A percentile compares a stretch with the other conserved stretches of the same genome.
These are phyloP conservation scores for Xestobium rufovillosum DNA, from an alignment of 2,888 invertebrate species.

Conservation along the genomic window DNA sequence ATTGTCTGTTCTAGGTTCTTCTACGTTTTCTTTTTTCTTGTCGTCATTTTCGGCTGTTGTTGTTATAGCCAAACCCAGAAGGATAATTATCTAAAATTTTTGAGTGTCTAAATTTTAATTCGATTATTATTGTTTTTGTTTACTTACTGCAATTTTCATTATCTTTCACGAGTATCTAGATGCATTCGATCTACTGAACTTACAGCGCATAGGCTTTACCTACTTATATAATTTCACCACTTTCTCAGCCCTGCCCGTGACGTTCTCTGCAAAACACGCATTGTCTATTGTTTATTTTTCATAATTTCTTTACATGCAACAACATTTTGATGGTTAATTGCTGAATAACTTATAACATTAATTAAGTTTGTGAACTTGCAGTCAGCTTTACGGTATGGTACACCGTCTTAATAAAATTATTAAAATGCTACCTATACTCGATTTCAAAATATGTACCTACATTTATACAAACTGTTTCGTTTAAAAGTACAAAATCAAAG, in stretches of 20 bases:
- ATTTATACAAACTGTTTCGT: too few relatives aligned
- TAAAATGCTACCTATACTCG: too few relatives aligned
- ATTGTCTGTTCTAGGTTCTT: slow-evolving; percentile 1
- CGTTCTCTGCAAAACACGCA: neutral
- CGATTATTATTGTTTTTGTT: neutral
- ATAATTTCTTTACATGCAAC: too few relatives aligned
- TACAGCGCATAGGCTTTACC: neutral
- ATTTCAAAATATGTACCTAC: too few relatives aligned
- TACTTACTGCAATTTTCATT: neutral
- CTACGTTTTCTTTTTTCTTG: neutral
- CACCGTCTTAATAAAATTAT: too few relatives aligned
- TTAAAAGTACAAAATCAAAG: too few relatives aligned
- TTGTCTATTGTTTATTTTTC: slow-evolving; percentile 2
- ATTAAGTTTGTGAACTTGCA: too few relatives aligned
- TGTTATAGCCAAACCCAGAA: neutral
- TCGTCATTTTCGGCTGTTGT: neutral
- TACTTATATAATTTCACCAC: slow-evolving; percentile 1
- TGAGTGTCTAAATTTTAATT: neutral
- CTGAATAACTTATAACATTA: too few relatives aligned
- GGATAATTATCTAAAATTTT: neutral
- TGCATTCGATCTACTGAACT: too few relatives aligned
- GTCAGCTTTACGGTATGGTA: too few relatives aligned
- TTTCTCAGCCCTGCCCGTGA: neutral
- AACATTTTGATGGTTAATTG: too few relatives aligned
- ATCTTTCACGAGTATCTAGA: too few relatives aligned